Evolutionary conservation across 1,140 invertebrate genomes (phyloP), one percentile per base, ranked within the genome.

Genomic region (Aphaenogaster floridana): DNA sequence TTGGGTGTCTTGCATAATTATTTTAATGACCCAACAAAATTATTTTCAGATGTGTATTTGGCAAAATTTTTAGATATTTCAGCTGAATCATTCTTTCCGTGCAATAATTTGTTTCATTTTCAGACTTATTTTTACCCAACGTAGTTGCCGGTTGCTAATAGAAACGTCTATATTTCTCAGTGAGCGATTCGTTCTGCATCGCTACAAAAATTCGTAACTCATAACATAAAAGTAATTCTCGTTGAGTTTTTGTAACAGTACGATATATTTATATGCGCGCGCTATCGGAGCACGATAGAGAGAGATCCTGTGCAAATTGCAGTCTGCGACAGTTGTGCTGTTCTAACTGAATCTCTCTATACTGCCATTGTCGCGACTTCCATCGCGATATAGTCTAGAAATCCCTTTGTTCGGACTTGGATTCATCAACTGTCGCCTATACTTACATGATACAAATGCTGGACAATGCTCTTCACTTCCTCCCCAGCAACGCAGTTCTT

Each of bases 401-500:
- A 50, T 80, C 7, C 64, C 48, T 88, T 74, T 57, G 48, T 54
- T 17, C 48, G 7, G 28, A 89, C 39, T 84, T 52, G 42, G 15
- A 74, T 45, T 86, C 66, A 66, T 77, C 71, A 71, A 78, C 77
- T 71, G 45, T 74, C 2, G 42, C 36, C 54, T 39, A 94, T 77
- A 87, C 88, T 91, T 78, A 94, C 89, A 45, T 94, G 94, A 69
- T 94, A 93, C 61, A 94, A 94, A 76, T 94, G 92, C 42, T 92
- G 63, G 52, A 90, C 78, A 69, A 95, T 95, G 50, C 87, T 90
- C 36, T 90, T 85, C 59, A 87, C 63, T 21, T 91, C 69, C 28
- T 94, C 94, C 17, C 94, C 94, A 50, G 95, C 91, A 83, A 95
- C 95, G 81, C 92, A 89, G 59, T 77, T 17, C 83, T 83, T 87